phyloP scores from a whole-genome alignment of 2,113 vertebrate genomes.

The Onychorhynchus coronatus region DNA sequence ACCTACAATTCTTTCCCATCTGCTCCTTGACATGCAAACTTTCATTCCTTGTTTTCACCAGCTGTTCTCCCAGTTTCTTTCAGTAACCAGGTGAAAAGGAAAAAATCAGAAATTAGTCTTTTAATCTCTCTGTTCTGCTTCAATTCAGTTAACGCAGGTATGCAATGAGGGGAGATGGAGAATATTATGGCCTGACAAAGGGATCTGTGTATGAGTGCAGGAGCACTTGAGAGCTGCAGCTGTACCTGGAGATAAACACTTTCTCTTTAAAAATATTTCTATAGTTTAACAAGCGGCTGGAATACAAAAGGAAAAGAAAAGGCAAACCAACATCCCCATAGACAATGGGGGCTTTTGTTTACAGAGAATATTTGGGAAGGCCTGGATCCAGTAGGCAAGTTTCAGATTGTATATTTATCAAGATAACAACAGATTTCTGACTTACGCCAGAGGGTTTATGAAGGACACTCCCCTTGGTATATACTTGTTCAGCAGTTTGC shows the following conservation, averaged over 20 bases:
- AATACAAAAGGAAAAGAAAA: not conserved
- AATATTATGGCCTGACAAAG: not conserved
- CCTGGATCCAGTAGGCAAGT: not conserved
- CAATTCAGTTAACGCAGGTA: not conserved
- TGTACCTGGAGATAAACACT: not conserved
- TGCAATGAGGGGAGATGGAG: not conserved
- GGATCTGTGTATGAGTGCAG: not conserved
- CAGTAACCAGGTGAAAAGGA: accelerated
- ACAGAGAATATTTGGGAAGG: not conserved
- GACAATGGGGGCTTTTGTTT: not conserved
- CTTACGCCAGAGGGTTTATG: not conserved
- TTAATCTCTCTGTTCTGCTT: not conserved
- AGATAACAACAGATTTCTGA: not conserved
- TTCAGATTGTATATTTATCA: not conserved
- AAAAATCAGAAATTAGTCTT: not conserved
- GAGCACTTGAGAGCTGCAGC: not conserved
- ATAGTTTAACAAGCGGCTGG: not conserved
- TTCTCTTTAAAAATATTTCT: not conserved
- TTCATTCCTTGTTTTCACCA: not conserved
- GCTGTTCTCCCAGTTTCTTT: not conserved
- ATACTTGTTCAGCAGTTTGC: not conserved
- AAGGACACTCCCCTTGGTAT: not conserved
- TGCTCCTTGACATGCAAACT: not conserved
- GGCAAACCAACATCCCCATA: not conserved
- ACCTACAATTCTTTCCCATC: not conserved